Evolutionary conservation across 1,140 invertebrate genomes (phyloP), one percentile per base, ranked within the genome.

Genomic region (Philopotamus ludificatus): DNA sequence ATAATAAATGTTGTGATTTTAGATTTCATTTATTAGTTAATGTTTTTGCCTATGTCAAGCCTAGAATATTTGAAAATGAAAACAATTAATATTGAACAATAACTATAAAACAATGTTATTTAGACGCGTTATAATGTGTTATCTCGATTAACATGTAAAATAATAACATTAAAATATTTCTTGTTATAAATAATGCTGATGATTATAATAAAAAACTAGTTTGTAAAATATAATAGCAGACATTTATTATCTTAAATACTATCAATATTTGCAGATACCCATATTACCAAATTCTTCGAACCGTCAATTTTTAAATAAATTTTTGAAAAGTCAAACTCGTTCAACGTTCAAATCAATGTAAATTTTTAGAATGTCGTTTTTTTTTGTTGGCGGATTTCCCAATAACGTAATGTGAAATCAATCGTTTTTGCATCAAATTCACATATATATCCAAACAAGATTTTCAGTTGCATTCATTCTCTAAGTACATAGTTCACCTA

Each of bases 21-120:
- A 66, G 26, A 26, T 54, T 61, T 66, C n/a, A 51, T 42, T 53
- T 61, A 22, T 28, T 50, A 18, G n/a, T 60, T 51, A 9, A 57
- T 61, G 63, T 4, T 58, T 65, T 55, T 65, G 63, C 58, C 59
- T 59, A 65, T 47, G n/a, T 55, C 54, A 50, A 65, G 47, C 59
- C 58, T 34, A 34, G 51, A 65, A 65, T 65, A 54, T 45, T 28
- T 58, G 55, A 58, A 64, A 63, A 65, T 45, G 63, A 68, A 63
- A 68, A 68, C 66, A 68, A 68, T 68, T 41, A 28, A 68, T 68
- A 68, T 68, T 59, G 55, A 68, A 68, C 62, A 68, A 65, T 28
- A 50, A 57, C 39, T 18, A 68, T 65, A 63, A 62, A 65, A 68
- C 65, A 59, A 47, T 68, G 63, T 68, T 68, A 68, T 65, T 63